Evolutionary conservation across 2,888 invertebrate genomes (phyloP), one percentile per base, ranked within the genome.

Genomic region (Limnephilus auricula): DNA sequence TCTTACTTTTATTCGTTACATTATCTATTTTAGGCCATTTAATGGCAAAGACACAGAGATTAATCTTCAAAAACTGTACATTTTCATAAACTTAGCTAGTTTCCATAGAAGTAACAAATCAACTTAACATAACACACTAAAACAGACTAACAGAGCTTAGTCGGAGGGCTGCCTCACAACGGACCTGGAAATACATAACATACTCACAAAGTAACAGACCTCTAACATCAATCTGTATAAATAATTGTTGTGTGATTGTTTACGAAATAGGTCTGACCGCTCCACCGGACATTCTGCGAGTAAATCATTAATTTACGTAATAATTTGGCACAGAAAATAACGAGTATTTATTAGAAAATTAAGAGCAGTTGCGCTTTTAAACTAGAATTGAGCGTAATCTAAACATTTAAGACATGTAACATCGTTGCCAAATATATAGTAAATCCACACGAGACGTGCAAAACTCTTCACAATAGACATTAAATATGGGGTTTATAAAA

Each of bases 21-120:
- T 91, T 92, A 91, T 89, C 79, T 90, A 92, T 82, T 92, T 92
- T 93, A 93, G 93, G 92, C 93, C 93, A 93, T 93, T 92, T 87
- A 65, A 93, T 93, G 93, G 93, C 93, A 93, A 93, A 93, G 93
- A 93, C 93, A 93, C 93, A 93, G 92, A 93, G 92, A 91, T 92
- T 90, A 92, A 91, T 91, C 90, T 90, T 92, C 91, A 90, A 92
- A 92, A 91, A 92, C 93, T 93, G 93, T 93, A 93, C 93, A 93
- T 50, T 84, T 91, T 91, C 65, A 65, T 89, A 45, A 90, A 87
- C 90, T 90, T 90, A 83, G 89, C 90, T 91, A 92, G 80, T 91
- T 90, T 86, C 37, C 80, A 86, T 90, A 92, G 90, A 91, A 90
- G 85, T 92, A 92, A 92, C 92, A 91, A 87, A 86, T 91, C 65